phyloP scores from a whole-genome alignment of 2,888 invertebrate genomes.

The Harpagoxenus sublaevis region DNA sequence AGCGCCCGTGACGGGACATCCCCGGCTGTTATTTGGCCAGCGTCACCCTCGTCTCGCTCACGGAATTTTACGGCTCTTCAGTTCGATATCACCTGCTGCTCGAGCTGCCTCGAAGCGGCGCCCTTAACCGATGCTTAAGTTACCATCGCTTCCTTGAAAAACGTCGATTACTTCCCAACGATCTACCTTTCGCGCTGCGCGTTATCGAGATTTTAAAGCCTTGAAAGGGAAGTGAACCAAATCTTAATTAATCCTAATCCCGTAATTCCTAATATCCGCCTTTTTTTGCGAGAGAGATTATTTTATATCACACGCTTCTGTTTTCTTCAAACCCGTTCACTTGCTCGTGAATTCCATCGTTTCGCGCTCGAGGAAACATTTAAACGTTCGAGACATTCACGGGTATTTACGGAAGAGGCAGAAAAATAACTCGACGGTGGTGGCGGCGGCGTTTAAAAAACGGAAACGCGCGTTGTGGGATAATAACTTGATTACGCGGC shows the following conservation, averaged over 20 bases:
- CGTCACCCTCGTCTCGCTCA: constrained; percentile 65
- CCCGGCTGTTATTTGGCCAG: constrained; percentile 65
- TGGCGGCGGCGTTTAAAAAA: constrained; percentile 14
- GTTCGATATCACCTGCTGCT: constrained; percentile 70
- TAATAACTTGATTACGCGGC: constrained; percentile 82
- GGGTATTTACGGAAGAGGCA: neutral
- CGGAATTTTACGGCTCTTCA: constrained; percentile 46
- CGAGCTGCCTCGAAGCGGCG: constrained; percentile 51
- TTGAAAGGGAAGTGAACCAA: neutral
- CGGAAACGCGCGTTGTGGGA: constrained; percentile 78
- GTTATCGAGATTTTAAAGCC: neutral
- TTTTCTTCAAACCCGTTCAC: neutral
- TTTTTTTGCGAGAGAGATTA: neutral
- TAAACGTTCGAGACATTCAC: constrained; percentile 14
- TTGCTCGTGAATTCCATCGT: neutral
- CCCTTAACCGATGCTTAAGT: neutral
- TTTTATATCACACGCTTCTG: neutral
- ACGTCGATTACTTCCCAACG: neutral
- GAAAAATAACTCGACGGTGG: neutral
- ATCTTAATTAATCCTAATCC: neutral
- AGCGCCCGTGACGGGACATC: constrained; percentile 76
- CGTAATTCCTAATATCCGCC: neutral
- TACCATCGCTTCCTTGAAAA: constrained; percentile 6
- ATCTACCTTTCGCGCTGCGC: neutral
- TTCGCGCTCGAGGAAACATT: constrained; percentile 35